These are phyloP conservation scores for Drosophila neoperkinsi DNA, from an alignment of 2,888 invertebrate species.

Conservation along the genomic window DNA sequence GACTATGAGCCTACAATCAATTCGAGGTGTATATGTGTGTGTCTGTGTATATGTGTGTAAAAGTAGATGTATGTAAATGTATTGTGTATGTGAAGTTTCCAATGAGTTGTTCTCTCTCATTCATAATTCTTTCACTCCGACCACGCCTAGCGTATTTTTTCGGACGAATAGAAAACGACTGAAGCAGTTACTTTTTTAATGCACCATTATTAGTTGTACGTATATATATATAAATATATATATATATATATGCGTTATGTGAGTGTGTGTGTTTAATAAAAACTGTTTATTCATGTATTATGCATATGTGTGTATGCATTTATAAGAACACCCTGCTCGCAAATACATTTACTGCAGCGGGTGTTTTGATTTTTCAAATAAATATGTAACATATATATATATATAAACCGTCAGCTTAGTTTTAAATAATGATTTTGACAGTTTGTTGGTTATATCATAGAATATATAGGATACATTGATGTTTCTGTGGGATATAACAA, in stretches of 20 bases:
- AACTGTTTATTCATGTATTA: not conserved
- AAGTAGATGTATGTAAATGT: conserved; percentile 16
- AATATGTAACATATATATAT: not conserved
- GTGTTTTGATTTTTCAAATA: not conserved
- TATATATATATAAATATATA: not conserved
- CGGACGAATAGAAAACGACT: conserved; percentile 7
- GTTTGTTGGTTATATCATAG: not conserved
- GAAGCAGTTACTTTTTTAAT: conserved; percentile 2
- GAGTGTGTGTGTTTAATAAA: conserved; percentile 2
- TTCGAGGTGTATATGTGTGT: conserved; percentile 10
- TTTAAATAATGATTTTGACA: not conserved
- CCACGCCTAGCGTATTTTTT: conserved; percentile 8
- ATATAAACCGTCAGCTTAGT: not conserved
- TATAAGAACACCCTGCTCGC: conserved; percentile 5
- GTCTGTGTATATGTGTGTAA: not conserved
- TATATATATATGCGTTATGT: not conserved
- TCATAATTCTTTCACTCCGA: conserved; percentile 20
- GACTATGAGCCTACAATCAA: conserved; percentile 22
- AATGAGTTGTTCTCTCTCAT: conserved; percentile 12
- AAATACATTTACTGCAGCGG: not conserved
- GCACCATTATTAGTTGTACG: not conserved
- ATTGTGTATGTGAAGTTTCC: conserved; percentile 7
- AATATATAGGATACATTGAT: conserved; percentile 4
- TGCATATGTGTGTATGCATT: not conserved
- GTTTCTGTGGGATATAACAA: conserved; percentile 5